A percentile compares a stretch with the other conserved stretches of the same genome.
phyloP scores from a whole-genome alignment of 1,140 invertebrate species.

The Aphaenogaster ashmeadi region DNA sequence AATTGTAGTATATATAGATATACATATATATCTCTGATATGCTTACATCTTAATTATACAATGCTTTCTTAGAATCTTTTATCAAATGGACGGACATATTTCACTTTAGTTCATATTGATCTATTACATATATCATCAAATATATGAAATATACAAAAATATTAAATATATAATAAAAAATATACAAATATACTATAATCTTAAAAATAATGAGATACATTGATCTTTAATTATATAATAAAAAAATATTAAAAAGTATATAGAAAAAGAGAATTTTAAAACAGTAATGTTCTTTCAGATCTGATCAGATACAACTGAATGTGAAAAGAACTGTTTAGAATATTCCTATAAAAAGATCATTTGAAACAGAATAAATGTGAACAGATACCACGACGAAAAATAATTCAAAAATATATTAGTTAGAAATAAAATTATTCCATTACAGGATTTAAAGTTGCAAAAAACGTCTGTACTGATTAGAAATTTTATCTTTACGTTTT shows the following conservation, averaged over 20 bases:
- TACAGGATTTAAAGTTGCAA: not conserved
- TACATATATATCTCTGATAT: not conserved
- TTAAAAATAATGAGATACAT: conserved; percentile 18
- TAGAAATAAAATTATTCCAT: not conserved
- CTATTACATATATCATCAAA: conserved; percentile 18
- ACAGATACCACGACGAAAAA: not conserved
- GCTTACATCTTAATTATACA: conserved; percentile 23
- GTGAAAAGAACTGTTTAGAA: not conserved
- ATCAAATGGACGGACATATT: conserved; percentile 33
- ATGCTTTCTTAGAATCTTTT: conserved; percentile 16
- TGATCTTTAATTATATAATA: not conserved
- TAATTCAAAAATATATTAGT: not conserved
- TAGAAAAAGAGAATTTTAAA: not conserved
- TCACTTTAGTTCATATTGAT: not conserved
- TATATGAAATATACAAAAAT: conserved; percentile 22
- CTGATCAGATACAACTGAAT: not conserved
- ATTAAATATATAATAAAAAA: conserved; percentile 24
- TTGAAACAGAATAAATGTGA: not conserved
- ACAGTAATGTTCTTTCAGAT: not conserved
- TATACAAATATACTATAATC: not conserved
- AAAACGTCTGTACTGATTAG: not conserved
- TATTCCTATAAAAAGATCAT: not conserved
- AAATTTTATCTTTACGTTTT: not conserved
- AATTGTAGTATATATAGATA: not conserved
- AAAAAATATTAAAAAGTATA: conserved; percentile 22